Evolutionary conservation across 2,113 vertebrate species (phyloP), one percentile per base, ranked within the genome.

Genomic region (Speoplatyrhinus poulsoni): DNA sequence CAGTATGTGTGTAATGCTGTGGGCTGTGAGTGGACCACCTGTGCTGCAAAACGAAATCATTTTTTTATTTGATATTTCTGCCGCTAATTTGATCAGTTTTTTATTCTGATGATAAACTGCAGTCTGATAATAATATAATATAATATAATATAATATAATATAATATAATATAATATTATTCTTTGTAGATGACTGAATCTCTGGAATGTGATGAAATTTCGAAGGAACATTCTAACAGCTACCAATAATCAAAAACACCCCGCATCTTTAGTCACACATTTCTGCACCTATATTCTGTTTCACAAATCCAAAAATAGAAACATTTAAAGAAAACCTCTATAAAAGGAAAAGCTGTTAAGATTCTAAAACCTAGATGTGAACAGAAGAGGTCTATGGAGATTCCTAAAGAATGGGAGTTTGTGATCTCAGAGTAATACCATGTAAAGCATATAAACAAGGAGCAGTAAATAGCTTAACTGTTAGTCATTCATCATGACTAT

Each of bases 261-360:
- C 17, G 69, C 77, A 78, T 70, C 73, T 73, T 57, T n/a, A 49
- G 33, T 78, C 69, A 88, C 75, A 75, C 69, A 80, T 84, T 67
- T 79, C 62, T 70, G 62, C 72, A 86, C 72, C 72, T 85, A 82
- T 70, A 72, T 78, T 75, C 16, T 62, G n/a, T 81, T 85, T 68
- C 58, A 80, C 48, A 65, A 85, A 79, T 58, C 81, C 65, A 75
- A 68, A 85, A 87, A 88, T 86, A 90, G 89, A 87, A 83, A 65
- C 65, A 47, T 46, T 26, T 47, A 61, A 48, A 57, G 63, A 1
- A 26, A 77, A 84, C 57, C 72, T 59, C 90, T 91, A 90, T 91
- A 90, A 89, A 91, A 90, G 90, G 90, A 84, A 81, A 86, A 4
- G 67, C 47, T 73, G 60, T 77, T 65, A 75, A 67, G 26, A 69